Conservation (phyloP, 2,888 invertebrate species). For the Cistogaster globosa region DNA sequence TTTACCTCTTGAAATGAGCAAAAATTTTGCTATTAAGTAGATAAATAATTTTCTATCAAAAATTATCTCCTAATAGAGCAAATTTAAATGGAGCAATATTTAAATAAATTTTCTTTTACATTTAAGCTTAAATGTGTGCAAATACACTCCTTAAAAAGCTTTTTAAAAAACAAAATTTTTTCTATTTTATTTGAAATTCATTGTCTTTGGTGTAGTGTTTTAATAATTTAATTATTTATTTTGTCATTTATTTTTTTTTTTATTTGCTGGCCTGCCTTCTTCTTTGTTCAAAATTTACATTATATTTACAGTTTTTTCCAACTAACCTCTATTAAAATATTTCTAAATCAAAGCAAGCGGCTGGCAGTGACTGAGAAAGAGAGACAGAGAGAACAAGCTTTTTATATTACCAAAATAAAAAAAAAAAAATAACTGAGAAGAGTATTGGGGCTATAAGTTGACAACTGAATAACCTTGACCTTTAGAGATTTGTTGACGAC, state of each 20-base stretch:
- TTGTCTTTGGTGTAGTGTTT: background rate
- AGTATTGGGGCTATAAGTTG: constrained; percentile 29
- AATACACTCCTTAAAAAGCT: too few relatives aligned
- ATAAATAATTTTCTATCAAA: too few relatives aligned
- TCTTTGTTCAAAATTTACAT: constrained; percentile 27
- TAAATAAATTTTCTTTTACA: too few relatives aligned
- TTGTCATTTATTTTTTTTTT: constrained; percentile 55
- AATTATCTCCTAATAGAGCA: too few relatives aligned
- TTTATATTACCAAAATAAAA: constrained; percentile 11
- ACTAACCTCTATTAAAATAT: background rate
- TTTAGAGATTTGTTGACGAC: constrained; percentile 69
- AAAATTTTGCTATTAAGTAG: background rate
- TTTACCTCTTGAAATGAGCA: background rate
- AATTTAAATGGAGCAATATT: too few relatives aligned
- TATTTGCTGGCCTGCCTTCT: constrained; percentile 50
- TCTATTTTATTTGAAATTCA: too few relatives aligned
- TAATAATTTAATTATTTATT: background rate
- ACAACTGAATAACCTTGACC: constrained; percentile 65
- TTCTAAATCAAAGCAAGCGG: background rate
- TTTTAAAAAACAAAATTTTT: too few relatives aligned
- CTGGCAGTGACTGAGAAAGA: background rate
- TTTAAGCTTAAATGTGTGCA: too few relatives aligned
- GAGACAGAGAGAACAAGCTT: background rate
- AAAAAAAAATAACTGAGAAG: background rate
- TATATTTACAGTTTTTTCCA: background rate